Base-by-base conservation (phyloP, 2,797 vertebrate species). In the Threskiornis aethiopicus region DNA sequence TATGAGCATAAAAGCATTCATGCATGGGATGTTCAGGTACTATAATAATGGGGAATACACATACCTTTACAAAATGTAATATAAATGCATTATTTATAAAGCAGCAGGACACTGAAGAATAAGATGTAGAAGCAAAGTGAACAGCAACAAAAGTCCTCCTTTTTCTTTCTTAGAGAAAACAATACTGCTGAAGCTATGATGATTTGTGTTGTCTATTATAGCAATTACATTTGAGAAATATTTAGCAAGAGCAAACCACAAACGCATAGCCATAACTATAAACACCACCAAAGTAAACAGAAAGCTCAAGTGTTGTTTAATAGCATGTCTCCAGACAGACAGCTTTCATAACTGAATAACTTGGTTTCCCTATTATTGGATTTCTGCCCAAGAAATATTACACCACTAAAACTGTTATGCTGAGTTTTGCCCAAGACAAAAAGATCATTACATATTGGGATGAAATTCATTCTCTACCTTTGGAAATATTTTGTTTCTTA, bases 331-430 rank as follows among this genome's bases (percentile, higher is more conserved):
- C 78, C 59, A 94, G 89, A 95, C 64, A 96, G 95, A 85, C 65
- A 96, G 55, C 47, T 93, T 95, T 95, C 89, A 87, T 85, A 85
- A 89, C 76, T 62, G 80, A 70, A 24, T 64, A 65, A 76, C 44
- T 86, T 69, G 54, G 77, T 80, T 91, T 89, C 47, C 33, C 18
- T 88, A 10, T 57, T 97, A 96, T 87, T 96, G 72, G 87, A 92
- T 96, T 90, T 85, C 92, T 87, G 52, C 58, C 77, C 49, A 39
- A 88, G 93, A 95, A 96, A 91, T 96, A 95, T 89, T 95, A 69
- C 13, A 65, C 71, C 54, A 83, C 73, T 94, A 90, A 90, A 95
- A 87, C 41, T 62, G 20, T 69, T 89, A 49, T 24, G 55, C 24
- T 90, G 88, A 89, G 21, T 77, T 85, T 87, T 84, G 58, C 21